Conservation (phyloP, 2,797 vertebrate species). For the Telmatherina bonti region DNA sequence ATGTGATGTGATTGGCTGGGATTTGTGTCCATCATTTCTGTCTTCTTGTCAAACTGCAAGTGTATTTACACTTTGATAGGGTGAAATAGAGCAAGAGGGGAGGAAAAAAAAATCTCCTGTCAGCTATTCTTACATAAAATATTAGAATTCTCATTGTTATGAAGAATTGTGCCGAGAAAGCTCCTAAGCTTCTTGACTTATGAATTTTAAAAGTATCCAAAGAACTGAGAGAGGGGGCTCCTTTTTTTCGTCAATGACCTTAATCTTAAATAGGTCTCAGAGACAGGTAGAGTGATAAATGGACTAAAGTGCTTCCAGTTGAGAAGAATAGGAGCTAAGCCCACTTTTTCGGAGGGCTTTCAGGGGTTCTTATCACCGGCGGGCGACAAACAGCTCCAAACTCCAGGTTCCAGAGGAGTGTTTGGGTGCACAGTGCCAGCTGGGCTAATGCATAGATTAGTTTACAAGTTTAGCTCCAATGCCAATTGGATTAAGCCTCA, state of each 20-base stretch:
- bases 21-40: constrained; percentile 79
- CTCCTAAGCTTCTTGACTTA: constrained; percentile 86
- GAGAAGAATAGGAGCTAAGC: constrained; percentile 82
- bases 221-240: constrained; percentile 68
- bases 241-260: constrained; percentile 73
- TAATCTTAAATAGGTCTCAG: constrained; percentile 86
- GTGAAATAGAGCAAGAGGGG: constrained; percentile 60
- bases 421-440: constrained; percentile 73
- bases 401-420: constrained; percentile 79
- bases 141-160: constrained; percentile 86
- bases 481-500: constrained; percentile 85
- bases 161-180: constrained; percentile 80
- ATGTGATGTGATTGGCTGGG: constrained; percentile 79
- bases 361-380: constrained; percentile 75
- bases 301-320: constrained; percentile 73
- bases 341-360: constrained; percentile 64
- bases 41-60: constrained; percentile 69
- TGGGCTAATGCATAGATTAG: constrained; percentile 86
- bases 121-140: constrained; percentile 87
- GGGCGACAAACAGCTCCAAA: constrained; percentile 75
- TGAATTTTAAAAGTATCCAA: constrained; percentile 85
- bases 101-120: constrained; percentile 77
- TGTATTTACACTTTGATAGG: constrained; percentile 71
- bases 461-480: constrained; percentile 85
- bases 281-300: constrained; percentile 86